Evolutionary conservation across 2,888 invertebrate species (phyloP).

Genomic region (Amiota minor): DNA sequence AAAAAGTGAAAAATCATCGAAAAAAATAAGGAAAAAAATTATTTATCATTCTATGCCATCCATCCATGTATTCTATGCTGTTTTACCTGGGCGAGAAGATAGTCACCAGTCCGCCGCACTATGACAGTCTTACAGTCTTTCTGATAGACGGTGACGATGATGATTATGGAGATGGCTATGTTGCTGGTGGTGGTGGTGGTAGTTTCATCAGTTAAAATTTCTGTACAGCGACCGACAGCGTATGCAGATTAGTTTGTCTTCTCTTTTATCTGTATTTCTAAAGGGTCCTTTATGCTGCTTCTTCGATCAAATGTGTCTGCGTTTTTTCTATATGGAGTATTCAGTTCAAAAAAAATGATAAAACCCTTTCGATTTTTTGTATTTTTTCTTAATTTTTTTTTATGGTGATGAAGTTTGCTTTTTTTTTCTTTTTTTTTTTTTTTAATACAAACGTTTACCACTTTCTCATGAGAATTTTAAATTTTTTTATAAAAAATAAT

Average conservation of each 20-base stretch:
- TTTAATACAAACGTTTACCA: conserved; percentile 52
- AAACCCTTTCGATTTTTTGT: conserved; percentile 65
- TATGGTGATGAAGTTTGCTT: conserved; percentile 36
- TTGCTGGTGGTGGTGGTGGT: conserved; percentile 46
- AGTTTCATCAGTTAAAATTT: neutral
- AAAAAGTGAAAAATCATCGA: conserved; percentile 61
- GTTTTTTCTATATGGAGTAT: conserved; percentile 58
- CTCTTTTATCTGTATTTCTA: conserved; percentile 54
- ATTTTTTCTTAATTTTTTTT: conserved; percentile 59
- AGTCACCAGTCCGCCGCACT: conserved; percentile 40
- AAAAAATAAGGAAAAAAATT: conserved; percentile 54
- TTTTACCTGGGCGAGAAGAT: conserved; percentile 64
- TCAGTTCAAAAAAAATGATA: conserved; percentile 62
- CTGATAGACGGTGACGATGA: conserved; percentile 30
- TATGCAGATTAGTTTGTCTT: conserved; percentile 63
- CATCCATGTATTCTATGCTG: conserved; percentile 34
- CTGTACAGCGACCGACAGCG: conserved; percentile 41
- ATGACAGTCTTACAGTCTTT: no score
- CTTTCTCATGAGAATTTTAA: conserved; percentile 65
- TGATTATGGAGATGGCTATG: conserved; percentile 45
- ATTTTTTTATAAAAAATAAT: neutral
- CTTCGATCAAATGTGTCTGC: conserved; percentile 60
- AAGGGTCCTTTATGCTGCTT: conserved; percentile 55
- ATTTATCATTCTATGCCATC: conserved; percentile 56
- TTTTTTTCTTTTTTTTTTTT: conserved; percentile 56